Conservation (phyloP, 1,140 invertebrate genomes). For the Acromyrmex echinatior region DNA sequence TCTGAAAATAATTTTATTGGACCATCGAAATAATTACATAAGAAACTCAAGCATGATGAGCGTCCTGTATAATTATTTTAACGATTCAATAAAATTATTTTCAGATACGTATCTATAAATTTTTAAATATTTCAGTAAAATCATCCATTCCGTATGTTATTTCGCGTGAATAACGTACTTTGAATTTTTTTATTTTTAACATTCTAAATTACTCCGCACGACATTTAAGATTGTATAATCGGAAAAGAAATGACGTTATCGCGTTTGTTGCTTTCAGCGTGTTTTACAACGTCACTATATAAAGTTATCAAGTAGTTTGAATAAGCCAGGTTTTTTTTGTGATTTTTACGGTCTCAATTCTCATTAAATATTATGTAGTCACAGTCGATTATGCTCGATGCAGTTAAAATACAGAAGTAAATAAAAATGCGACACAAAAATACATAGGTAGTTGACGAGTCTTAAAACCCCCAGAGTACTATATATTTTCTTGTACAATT, state of each 20-base stretch:
- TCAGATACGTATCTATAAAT: too few species aligned
- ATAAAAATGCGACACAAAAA: constrained; percentile 35
- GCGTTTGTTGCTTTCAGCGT: neutral
- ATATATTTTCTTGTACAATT: constrained; percentile 27
- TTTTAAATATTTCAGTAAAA: too few species aligned
- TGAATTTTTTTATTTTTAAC: neutral
- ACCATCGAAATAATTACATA: too few species aligned
- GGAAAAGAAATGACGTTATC: neutral
- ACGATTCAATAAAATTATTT: too few species aligned
- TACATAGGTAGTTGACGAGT: neutral
- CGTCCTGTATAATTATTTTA: too few species aligned
- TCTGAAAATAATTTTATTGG: too few species aligned
- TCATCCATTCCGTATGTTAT: neutral
- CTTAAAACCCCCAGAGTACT: constrained; percentile 19
- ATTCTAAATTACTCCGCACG: neutral
- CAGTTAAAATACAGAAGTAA: neutral
- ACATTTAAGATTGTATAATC: neutral
- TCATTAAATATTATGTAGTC: constrained; percentile 28
- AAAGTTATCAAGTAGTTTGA: constrained; percentile 19
- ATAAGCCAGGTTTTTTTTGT: constrained; percentile 1
- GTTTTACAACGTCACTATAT: constrained; percentile 24
- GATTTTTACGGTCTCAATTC: neutral
- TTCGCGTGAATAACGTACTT: neutral
- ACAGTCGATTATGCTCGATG: constrained; percentile 18
- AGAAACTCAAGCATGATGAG: too few species aligned